Conservation (phyloP, 2,888 invertebrate species). For the Pheosia tremula region DNA sequence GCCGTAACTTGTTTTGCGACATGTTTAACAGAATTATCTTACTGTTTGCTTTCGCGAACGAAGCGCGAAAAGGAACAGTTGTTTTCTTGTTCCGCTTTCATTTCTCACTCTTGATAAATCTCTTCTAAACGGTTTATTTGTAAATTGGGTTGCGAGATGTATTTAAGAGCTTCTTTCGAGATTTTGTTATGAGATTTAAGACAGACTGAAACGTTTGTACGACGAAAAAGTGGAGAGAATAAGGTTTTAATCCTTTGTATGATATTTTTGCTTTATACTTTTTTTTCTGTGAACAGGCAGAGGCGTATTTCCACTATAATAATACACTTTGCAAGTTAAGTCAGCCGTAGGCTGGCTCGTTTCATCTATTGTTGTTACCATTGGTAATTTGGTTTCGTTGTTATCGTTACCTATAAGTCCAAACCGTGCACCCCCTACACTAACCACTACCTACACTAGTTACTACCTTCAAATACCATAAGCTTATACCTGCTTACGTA, state of each 20-base stretch:
- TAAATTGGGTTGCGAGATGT: slow-evolving; percentile 3
- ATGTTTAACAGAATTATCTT: slow-evolving; percentile 53
- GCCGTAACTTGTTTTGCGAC: slow-evolving; percentile 56
- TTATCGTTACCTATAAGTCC: too few species aligned
- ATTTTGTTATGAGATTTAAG: slow-evolving; percentile 11
- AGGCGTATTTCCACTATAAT: too few species aligned
- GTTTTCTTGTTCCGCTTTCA: slow-evolving; percentile 33
- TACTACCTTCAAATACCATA: too few species aligned
- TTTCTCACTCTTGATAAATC: slow-evolving; percentile 33
- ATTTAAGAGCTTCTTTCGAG: neutral
- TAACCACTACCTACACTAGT: too few species aligned
- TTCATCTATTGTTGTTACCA: too few species aligned
- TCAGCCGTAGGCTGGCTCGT: too few species aligned
- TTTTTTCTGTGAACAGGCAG: neutral
- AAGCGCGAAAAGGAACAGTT: slow-evolving; percentile 38
- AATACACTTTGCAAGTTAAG: too few species aligned
- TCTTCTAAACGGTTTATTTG: slow-evolving; percentile 18
- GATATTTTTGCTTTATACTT: neutral
- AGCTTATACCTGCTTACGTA: neutral
- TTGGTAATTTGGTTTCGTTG: too few species aligned
- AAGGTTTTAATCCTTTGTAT: neutral
- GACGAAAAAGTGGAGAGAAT: neutral
- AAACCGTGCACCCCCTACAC: too few species aligned
- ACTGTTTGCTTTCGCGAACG: slow-evolving; percentile 48
- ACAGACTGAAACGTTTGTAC: slow-evolving; percentile 3